Conservation (phyloP, 2,888 invertebrate species). For the Diplolepis rosae region DNA sequence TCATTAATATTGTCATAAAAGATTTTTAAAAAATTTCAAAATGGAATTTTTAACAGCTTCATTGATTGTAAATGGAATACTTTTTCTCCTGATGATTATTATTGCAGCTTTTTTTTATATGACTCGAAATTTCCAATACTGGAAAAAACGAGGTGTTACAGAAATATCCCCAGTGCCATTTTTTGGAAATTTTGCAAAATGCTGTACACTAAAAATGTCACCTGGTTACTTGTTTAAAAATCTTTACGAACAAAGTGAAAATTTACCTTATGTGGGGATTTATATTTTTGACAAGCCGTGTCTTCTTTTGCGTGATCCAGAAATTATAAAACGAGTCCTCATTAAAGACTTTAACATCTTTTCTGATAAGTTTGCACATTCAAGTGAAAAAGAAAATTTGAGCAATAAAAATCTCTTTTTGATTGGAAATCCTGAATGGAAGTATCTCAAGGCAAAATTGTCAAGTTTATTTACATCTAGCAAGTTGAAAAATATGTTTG, state of each 20-base stretch:
- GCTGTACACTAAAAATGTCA: background rate
- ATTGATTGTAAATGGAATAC: background rate
- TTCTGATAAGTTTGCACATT: conserved; percentile 61
- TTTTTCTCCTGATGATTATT: background rate
- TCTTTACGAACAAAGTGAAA: conserved; percentile 62
- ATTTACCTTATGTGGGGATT: conserved; percentile 67
- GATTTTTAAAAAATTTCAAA: background rate
- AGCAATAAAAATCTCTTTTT: conserved; percentile 69
- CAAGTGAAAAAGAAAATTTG: conserved; percentile 66
- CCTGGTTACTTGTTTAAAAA: conserved; percentile 64
- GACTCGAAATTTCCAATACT: conserved; percentile 7
- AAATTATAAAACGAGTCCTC: conserved; percentile 68
- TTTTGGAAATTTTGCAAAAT: conserved; percentile 6
- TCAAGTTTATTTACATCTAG: conserved; percentile 68
- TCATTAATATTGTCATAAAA: no score
- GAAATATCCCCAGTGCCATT: background rate
- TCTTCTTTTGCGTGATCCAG: conserved; percentile 68
- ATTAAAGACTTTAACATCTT: conserved; percentile 72
- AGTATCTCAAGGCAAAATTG: conserved; percentile 66
- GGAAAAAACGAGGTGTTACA: conserved; percentile 1
- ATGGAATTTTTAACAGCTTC: background rate
- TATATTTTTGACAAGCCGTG: conserved; percentile 66
- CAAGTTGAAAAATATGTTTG: conserved; percentile 42
- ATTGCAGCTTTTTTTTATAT: conserved; percentile 1
- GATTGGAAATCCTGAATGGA: conserved; percentile 68